These are phyloP conservation scores for Umimayanthus chanpuru DNA, from an alignment of 92 coral and sea anemone species.

Conservation along the genomic window DNA sequence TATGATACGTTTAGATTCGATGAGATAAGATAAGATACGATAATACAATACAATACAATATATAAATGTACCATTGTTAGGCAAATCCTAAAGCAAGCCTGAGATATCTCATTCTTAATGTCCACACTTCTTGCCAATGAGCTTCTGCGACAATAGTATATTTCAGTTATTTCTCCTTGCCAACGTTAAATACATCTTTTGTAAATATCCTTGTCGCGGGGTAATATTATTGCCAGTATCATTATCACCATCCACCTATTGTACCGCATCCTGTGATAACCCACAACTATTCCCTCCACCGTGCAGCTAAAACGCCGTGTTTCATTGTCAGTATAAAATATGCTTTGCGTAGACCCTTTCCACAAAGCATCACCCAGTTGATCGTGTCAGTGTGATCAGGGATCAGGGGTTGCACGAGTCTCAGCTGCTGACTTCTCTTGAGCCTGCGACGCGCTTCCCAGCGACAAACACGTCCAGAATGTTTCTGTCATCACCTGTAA, in stretches of 20 bases:
- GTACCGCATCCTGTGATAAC: neutral
- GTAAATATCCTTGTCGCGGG: neutral
- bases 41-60: too few species aligned
- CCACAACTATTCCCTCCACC: neutral
- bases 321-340: neutral
- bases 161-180: neutral
- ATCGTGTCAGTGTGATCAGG: too few species aligned
- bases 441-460: conserved; percentile 74
- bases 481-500: conserved; percentile 79
- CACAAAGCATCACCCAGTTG: neutral
- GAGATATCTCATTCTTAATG: neutral
- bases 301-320: neutral
- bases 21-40: too few species aligned
- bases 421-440: conserved; percentile 5
- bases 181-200: neutral
- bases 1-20: neutral
- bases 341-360: neutral
- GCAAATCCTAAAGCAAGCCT: neutral
- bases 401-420: neutral
- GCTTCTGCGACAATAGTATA: neutral
- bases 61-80: neutral
- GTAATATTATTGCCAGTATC: neutral
- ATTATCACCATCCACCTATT: neutral
- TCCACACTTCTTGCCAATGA: neutral
- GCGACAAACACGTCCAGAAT: conserved; percentile 73